Conservation (phyloP, 2,888 invertebrate species). For the Oxytorus armatus region DNA sequence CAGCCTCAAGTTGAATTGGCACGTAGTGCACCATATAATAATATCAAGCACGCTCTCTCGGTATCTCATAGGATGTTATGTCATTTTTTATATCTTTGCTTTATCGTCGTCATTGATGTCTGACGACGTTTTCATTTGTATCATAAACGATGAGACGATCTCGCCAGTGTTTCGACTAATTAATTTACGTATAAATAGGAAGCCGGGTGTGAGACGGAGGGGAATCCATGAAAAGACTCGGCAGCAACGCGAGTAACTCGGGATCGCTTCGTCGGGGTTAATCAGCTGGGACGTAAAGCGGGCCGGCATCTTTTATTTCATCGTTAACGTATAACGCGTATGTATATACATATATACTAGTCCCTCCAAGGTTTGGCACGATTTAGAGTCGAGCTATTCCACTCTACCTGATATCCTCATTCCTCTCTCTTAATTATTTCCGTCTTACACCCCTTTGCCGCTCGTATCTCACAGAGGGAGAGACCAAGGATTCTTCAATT, state of each 20-base stretch:
- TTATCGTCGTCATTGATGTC: background rate
- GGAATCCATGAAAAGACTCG: no score
- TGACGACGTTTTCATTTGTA: background rate
- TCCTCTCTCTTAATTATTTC: constrained; percentile 58
- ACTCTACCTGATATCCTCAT: constrained; percentile 49
- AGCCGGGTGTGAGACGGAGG: background rate
- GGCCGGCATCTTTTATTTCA: constrained; percentile 50
- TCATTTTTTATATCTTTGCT: background rate
- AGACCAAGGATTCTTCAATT: constrained; percentile 29
- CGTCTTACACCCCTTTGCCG: constrained; percentile 3
- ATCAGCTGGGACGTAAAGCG: constrained; percentile 17
- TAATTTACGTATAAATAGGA: constrained; percentile 3
- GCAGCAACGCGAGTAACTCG: no score
- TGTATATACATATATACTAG: no score
- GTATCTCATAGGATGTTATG: no score
- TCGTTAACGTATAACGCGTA: constrained; percentile 30
- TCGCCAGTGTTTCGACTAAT: background rate
- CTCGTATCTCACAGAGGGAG: background rate
- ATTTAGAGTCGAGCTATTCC: constrained; percentile 35
- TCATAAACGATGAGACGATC: background rate
- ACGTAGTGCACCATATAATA: no score
- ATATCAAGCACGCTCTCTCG: no score
- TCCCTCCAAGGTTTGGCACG: background rate
- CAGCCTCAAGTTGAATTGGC: no score
- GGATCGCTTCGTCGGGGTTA: constrained; percentile 4